These are phyloP conservation scores for Microcebus jonahi DNA, from an alignment of 2,113 vertebrate species.

Conservation along the genomic window DNA sequence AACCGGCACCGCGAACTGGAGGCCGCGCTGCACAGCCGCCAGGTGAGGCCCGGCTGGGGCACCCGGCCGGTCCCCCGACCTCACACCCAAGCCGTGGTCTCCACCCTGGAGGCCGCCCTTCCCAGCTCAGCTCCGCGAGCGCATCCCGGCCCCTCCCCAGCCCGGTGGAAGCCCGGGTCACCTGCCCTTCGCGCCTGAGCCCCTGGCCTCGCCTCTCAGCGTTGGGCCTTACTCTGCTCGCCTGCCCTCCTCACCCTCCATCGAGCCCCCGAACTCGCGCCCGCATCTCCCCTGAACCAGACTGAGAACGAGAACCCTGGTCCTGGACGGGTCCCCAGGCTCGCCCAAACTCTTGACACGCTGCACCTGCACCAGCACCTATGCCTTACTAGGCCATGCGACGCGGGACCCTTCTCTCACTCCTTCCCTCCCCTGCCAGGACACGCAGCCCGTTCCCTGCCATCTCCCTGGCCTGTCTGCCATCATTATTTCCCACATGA, in stretches of 20 bases:
- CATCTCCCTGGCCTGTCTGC: neutral
- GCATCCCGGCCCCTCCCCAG: neutral
- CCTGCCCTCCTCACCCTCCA: neutral
- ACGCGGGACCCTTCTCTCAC: constrained; percentile 83
- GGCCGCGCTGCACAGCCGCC: constrained; percentile 87
- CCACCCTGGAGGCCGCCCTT: neutral
- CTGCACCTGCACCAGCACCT: constrained; percentile 82
- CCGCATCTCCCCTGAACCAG: neutral
- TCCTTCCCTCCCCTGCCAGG: neutral
- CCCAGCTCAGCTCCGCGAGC: neutral
- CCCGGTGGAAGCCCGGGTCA: neutral
- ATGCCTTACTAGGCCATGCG: constrained; percentile 87
- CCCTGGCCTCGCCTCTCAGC: neutral
- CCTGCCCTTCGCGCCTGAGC: neutral
- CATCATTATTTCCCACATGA: neutral
- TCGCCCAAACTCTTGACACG: neutral
- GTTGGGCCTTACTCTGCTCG: neutral
- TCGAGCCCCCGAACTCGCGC: neutral
- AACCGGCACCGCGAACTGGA: constrained; percentile 93
- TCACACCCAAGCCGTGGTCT: constrained; percentile 58
- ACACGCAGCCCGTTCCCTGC: neutral
- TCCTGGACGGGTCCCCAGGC: neutral
- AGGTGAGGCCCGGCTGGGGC: constrained; percentile 68
- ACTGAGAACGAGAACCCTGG: neutral
- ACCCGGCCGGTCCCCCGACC: neutral